A percentile compares a stretch with the other conserved stretches of the same genome.
Conservation (phyloP, 1,140 invertebrate genomes). For the Mylabris phalerata region DNA sequence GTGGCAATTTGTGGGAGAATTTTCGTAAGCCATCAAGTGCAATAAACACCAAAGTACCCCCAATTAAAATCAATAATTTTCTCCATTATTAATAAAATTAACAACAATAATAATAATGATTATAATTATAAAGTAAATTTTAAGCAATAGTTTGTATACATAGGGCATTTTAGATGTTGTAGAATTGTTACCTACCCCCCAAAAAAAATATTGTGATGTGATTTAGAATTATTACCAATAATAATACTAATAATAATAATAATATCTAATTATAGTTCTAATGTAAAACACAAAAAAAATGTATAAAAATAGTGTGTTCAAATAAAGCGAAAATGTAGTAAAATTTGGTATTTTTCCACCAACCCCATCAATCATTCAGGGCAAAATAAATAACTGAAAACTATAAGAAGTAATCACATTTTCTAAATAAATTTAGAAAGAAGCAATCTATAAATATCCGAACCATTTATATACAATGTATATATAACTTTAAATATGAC, state of each 20-base stretch:
- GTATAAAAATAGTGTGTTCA: constrained; percentile 24
- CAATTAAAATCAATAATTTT: background rate
- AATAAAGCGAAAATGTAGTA: background rate
- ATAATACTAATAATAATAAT: too few relatives aligned
- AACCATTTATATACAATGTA: too few relatives aligned
- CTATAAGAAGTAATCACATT: too few relatives aligned
- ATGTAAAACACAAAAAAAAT: constrained; percentile 11
- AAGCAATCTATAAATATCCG: too few relatives aligned
- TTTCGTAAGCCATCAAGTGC: background rate
- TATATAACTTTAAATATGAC: background rate
- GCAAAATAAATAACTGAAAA: too few relatives aligned
- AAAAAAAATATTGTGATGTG: constrained; percentile 31
- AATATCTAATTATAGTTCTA: too few relatives aligned
- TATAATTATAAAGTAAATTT: background rate
- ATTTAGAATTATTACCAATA: constrained; percentile 23
- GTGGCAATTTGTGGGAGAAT: too few relatives aligned
- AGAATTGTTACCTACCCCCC: constrained; percentile 15
- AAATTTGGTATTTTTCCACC: too few relatives aligned
- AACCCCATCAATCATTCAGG: too few relatives aligned
- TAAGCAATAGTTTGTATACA: constrained; percentile 14
- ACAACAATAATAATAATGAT: too few relatives aligned
- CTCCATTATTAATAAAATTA: too few relatives aligned
- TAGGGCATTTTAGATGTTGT: background rate
- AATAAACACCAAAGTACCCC: background rate
- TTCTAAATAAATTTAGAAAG: too few relatives aligned